Base-by-base conservation (phyloP, 2,888 invertebrate species). In the Caenorhabditis macrosperma region DNA sequence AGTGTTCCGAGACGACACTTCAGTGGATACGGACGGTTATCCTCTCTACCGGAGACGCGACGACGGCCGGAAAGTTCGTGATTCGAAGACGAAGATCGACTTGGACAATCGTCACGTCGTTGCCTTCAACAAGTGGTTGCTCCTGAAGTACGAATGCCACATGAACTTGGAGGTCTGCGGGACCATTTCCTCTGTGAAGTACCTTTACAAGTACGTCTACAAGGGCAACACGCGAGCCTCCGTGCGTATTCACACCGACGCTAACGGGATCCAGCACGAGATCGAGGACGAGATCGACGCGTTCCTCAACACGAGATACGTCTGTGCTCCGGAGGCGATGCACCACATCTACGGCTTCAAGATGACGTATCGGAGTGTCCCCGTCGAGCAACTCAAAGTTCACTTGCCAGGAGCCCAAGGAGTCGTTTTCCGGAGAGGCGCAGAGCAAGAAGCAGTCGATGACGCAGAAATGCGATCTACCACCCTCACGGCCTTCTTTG, bases 51-150 rank as follows among this genome's bases (percentile, higher is more conserved):
- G 87, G 12, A 76, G 91, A 52, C 79, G 77, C 81, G 85, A 63
- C 54, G 82, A 61, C 85, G 86, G 84, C 20, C 12, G 15, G 26
- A 3, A 15, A 38, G 24, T n/a, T n/a, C n/a, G n/a, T n/a, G n/a
- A n/a, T n/a, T n/a, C n/a, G n/a, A n/a, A n/a, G 17, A 50, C 10
- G 15, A n/a, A n/a, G n/a, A n/a, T 48, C 1, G 15, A 20, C 2
- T n/a, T 66, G 26, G 50, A 57, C 26, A 91, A 91, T 81, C 41
- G 86, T 22, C 90, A 85, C 83, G 88, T 91, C n/a, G 91, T 91
- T 10, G 91, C 91, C 0, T 91, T 91, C 79, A 91, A 90, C 76
- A 78, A 78, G 0, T 82, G 52, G 38, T 79, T 91, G 5, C 26
- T 61, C 5, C 33, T 67, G 7, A 71, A 78, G 22, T 86, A 82